These are phyloP conservation scores for Recurvirostra avosetta DNA, from an alignment of 2,113 vertebrate species.

Conservation along the genomic window DNA sequence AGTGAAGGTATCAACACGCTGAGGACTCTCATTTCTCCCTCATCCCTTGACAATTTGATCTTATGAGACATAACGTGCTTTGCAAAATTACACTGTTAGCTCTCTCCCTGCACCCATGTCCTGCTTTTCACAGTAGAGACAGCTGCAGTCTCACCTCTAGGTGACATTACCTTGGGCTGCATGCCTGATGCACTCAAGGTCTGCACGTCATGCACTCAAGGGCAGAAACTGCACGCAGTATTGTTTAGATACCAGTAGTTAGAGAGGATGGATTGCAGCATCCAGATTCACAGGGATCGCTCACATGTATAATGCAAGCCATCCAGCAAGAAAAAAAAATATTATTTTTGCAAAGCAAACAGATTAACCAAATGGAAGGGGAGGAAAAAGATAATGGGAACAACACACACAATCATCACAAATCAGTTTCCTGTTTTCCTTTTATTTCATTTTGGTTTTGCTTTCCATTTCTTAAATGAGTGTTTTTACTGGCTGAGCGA, in stretches of 20 bases:
- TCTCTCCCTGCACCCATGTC: neutral
- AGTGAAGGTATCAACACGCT: rapidly evolving
- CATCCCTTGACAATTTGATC: neutral
- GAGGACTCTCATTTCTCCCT: neutral
- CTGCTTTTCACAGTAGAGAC: neutral
- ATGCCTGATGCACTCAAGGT: neutral
- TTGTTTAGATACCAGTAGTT: neutral
- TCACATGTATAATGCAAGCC: neutral
- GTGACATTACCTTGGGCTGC: neutral
- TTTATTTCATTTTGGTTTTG: neutral
- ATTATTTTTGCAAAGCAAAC: neutral
- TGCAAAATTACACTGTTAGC: neutral
- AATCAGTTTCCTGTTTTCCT: conserved; percentile 18
- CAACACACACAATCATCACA: neutral
- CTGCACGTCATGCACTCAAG: too few species aligned
- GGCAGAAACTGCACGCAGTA: neutral
- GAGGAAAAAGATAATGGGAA: neutral
- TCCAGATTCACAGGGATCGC: neutral
- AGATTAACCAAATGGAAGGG: neutral
- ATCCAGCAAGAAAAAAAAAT: neutral
- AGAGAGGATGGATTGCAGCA: neutral
- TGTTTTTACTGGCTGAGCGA: neutral
- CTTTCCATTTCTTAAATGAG: neutral
- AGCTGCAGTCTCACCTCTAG: neutral
- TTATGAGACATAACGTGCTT: neutral